Percentiles rank a stretch among this genome's conserved stretches.
phyloP scores from a whole-genome alignment of 2,888 invertebrate genomes.

The Drosophila conformis region DNA sequence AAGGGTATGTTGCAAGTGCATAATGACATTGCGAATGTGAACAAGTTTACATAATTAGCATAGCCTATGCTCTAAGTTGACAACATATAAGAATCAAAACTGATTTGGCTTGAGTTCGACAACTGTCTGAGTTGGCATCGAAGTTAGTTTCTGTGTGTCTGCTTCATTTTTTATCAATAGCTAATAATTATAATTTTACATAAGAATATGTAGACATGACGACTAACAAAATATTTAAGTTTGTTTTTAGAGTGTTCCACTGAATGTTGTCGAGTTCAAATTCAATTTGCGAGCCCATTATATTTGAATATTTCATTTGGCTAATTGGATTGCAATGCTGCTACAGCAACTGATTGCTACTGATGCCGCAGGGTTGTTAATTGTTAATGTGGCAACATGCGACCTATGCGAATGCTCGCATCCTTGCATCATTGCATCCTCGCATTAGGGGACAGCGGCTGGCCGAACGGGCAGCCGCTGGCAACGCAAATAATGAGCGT shows the following conservation, averaged over 20 bases:
- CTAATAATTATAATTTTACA: not conserved
- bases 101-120: not conserved
- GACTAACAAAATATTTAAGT: not conserved
- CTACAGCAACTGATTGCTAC: not conserved
- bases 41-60: not conserved
- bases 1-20: not conserved
- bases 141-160: not conserved
- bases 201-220: not conserved
- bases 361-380: conserved; percentile 7
- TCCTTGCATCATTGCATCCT: conserved; percentile 3
- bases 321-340: not conserved
- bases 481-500: conserved; percentile 54
- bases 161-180: too few species aligned
- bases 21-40: not conserved
- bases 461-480: conserved; percentile 7
- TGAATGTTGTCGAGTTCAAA: not conserved
- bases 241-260: not conserved
- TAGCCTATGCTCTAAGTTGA: not conserved
- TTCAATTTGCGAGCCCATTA: too few species aligned
- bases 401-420: conserved; percentile 18
- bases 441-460: not conserved
- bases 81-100: not conserved
- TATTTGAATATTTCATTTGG: too few species aligned
- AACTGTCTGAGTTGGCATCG: not conserved
- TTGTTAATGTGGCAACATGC: conserved; percentile 9